phyloP scores from a whole-genome alignment of 2,113 vertebrate species.

The Chelonoidis abingdonii region DNA sequence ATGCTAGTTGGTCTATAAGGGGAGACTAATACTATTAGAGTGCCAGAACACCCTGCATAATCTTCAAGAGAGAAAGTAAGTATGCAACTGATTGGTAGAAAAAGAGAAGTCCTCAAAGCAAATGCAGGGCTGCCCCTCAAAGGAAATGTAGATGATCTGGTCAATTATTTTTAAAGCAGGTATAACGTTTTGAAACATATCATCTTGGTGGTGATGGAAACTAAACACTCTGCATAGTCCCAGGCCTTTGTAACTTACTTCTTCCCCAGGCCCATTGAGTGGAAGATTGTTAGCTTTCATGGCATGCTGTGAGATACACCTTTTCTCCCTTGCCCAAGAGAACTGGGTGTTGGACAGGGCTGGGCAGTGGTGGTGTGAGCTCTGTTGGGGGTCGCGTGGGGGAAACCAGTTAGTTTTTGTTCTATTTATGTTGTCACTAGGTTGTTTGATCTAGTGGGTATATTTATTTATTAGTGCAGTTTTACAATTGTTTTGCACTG shows the following conservation, averaged over 20 bases:
- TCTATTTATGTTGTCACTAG: fast-evolving
- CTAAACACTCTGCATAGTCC: neutral
- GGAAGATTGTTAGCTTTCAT: neutral
- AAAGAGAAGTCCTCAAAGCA: neutral
- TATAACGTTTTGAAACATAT: neutral
- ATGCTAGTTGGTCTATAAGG: conserved; percentile 17
- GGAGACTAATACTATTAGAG: neutral
- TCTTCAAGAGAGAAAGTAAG: conserved; percentile 25
- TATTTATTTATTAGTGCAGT: neutral
- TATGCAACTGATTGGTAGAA: neutral
- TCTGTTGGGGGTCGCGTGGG: neutral
- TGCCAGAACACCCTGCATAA: neutral
- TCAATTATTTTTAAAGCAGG: neutral
- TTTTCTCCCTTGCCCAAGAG: neutral
- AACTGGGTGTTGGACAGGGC: neutral
- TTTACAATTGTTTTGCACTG: neutral
- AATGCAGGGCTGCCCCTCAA: neutral
- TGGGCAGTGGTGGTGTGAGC: neutral
- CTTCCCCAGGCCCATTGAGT: neutral
- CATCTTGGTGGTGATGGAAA: neutral
- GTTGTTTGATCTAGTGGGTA: neutral
- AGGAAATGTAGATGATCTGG: neutral
- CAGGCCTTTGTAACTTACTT: neutral
- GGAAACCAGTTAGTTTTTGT: neutral
- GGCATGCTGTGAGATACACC: fast-evolving